A percentile compares a stretch with the other conserved stretches of the same genome.
Conservation (phyloP, 2,113 vertebrate species). For the Phylloscopus trochilus region DNA sequence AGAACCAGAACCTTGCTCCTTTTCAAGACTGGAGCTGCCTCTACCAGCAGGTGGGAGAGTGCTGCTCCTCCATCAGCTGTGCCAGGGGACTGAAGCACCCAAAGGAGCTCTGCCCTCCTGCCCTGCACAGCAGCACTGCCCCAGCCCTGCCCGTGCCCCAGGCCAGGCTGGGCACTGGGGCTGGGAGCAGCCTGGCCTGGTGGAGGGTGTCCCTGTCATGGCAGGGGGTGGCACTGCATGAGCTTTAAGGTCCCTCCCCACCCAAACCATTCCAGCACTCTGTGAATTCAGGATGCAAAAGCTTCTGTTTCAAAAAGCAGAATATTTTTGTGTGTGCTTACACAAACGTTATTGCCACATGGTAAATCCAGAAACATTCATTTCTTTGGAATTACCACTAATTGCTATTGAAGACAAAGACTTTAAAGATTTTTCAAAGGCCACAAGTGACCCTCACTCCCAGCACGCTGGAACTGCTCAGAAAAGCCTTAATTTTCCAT, state of each 20-base stretch:
- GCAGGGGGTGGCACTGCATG: not conserved
- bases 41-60: not conserved
- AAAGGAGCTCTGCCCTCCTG: not conserved
- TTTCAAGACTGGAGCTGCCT: not conserved
- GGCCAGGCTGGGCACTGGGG: fast-evolving
- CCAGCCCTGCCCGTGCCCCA: fast-evolving
- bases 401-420: not conserved
- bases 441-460: not conserved
- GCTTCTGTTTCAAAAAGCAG: not conserved
- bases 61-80: not conserved
- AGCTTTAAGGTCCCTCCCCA: not conserved
- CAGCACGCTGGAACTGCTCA: not conserved
- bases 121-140: not conserved
- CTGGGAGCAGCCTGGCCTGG: fast-evolving
- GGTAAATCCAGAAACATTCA: not conserved
- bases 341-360: not conserved
- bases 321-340: not conserved
- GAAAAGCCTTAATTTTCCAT: not conserved
- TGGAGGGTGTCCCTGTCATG: not conserved
- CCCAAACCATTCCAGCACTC: not conserved
- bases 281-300: not conserved
- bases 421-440: not conserved
- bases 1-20: not conserved
- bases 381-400: not conserved
- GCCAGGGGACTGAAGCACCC: not conserved